Conservation (phyloP, 2,797 vertebrate species). For the Sebastes baramenuke region DNA sequence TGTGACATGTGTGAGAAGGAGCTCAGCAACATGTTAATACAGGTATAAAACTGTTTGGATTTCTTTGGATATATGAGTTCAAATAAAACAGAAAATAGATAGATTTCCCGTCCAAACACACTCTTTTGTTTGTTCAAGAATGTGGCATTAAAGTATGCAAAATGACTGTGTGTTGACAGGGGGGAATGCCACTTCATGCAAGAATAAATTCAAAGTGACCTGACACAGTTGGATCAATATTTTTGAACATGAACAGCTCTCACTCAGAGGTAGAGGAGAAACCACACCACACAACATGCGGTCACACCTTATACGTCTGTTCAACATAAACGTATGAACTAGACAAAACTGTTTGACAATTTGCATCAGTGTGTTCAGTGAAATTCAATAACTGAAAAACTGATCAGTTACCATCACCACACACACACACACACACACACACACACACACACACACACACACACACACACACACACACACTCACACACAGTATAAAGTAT, state of each 20-base stretch:
- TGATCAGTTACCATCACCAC: not conserved
- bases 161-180: not conserved
- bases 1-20: not conserved
- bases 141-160: not conserved
- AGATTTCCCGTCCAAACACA: not conserved
- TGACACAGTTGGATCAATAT: slow-evolving; percentile 1
- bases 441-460: slow-evolving; percentile 19
- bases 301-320: not conserved
- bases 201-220: not conserved
- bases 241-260: not conserved
- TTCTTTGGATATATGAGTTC: not conserved
- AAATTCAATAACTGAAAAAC: not conserved
- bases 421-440: not conserved
- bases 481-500: not conserved
- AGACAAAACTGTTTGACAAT: slow-evolving; percentile 8
- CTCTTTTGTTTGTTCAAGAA: not conserved
- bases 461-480: slow-evolving; percentile 32
- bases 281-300: not conserved
- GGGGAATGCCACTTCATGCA: not conserved
- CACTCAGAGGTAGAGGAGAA: slow-evolving; percentile 8
- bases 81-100: slow-evolving; percentile 1
- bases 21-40: not conserved
- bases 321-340: not conserved
- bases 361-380: not conserved
- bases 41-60: not conserved